Base-by-base conservation (phyloP, 2,113 vertebrate species). In the Platichthys flesus region DNA sequence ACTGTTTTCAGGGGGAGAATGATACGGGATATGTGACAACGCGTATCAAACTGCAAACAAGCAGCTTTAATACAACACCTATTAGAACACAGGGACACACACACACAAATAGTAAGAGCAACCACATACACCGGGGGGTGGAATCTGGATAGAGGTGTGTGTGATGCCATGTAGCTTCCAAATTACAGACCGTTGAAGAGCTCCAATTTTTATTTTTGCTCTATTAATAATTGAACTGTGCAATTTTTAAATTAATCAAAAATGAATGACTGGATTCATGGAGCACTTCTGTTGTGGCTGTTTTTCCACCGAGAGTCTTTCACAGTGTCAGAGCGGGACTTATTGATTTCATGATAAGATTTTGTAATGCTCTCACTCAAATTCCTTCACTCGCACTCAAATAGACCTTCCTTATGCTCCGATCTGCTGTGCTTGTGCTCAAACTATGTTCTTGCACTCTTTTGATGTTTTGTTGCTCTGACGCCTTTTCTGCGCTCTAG, bases 1-100 rank as follows among this genome's bases (percentile, higher is more conserved):
- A 74, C 64, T 78, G 28, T 61, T 83, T 68, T 65, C 58, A 65
- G 40, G 9, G 2, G 6, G 26, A 58, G 40, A 8, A 47, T 61
- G 26, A 71, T 73, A 35, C 9, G 42, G 16, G 15, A 61, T 51
- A 8, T 58, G 51, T 71, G 59, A 74, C n/a, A 59, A n/a, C 8
- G 20, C 10, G 49, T 6, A 2, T 31, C 54, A 59, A 15, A 14
- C 12, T 28, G n/a, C 10, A 54, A 67, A 69, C 55, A 14, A 47
- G 54, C 61, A 58, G 37, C 15, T 63, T 26, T 23, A 31, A 31
- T 21, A 10, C 2, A 60, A 37, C 45, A 73, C 10, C 42, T 1
- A 31, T 47, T 40, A 23, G 23, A 35, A 47, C 58, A 40, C 28
- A 78, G 51, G 37, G n/a, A 42, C 16, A 18, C 12, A 35, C 24